A percentile compares a stretch with the other conserved stretches of the same genome.
phyloP scores from a whole-genome alignment of 2,888 invertebrate species.

The Lochmaea capreae region DNA sequence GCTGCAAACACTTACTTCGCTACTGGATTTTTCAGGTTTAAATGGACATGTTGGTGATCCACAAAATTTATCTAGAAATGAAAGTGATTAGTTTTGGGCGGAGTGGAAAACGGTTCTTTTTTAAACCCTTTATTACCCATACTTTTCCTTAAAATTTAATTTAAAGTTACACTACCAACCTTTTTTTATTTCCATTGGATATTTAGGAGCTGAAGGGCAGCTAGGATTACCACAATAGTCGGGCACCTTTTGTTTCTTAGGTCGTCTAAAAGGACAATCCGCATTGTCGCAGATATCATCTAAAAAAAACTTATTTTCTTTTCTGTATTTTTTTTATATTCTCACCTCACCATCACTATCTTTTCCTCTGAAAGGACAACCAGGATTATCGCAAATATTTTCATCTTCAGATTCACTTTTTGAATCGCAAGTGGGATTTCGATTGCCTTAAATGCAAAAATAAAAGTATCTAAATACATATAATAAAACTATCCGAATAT shows the following conservation, averaged over 20 bases:
- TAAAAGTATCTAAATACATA: background rate
- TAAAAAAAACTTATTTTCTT: background rate
- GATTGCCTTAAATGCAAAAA: constrained; percentile 12
- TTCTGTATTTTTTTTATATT: background rate
- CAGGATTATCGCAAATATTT: constrained; percentile 46
- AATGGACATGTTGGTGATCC: constrained; percentile 15
- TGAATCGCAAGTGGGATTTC: constrained; percentile 11
- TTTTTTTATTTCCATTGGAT: constrained; percentile 7
- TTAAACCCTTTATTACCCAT: too few relatives aligned
- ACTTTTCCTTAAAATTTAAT: too few relatives aligned
- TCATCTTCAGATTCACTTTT: constrained; percentile 21
- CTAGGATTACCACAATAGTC: constrained; percentile 23
- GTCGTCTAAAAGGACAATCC: constrained; percentile 48
- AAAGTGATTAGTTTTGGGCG: background rate
- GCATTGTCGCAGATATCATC: constrained; percentile 47
- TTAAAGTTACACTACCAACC: background rate
- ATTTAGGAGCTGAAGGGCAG: constrained; percentile 36
- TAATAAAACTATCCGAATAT: too few relatives aligned
- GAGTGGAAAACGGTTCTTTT: background rate
- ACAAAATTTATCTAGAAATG: constrained; percentile 11
- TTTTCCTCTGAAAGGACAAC: constrained; percentile 47
- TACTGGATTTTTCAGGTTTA: constrained; percentile 2
- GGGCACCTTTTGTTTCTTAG: constrained; percentile 21
- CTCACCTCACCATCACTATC: constrained; percentile 5
- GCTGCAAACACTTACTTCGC: constrained; percentile 42